Conservation (phyloP, 2,113 vertebrate species). For the Sprattus sprattus region DNA sequence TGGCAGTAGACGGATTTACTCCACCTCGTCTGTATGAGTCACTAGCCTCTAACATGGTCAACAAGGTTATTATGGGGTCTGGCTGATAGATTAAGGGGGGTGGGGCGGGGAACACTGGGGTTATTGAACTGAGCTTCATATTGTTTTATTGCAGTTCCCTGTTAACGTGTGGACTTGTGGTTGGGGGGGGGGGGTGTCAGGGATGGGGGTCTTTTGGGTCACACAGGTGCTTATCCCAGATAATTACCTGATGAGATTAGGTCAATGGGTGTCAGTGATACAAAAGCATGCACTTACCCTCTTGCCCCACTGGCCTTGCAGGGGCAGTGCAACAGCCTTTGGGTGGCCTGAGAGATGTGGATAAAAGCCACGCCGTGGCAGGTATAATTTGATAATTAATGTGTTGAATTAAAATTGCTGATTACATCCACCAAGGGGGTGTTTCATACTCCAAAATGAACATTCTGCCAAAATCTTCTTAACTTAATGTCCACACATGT, state of each 20-base stretch:
- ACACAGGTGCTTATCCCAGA: not conserved
- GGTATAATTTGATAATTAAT: too few species aligned
- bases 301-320: not conserved
- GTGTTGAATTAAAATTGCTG: too few species aligned
- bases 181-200: not conserved
- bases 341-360: too few species aligned
- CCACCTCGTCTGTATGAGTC: not conserved
- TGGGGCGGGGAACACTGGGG: not conserved
- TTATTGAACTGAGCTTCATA: not conserved
- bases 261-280: not conserved
- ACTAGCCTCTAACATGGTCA: not conserved
- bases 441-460: too few species aligned
- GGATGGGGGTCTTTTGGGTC: not conserved
- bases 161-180: too few species aligned
- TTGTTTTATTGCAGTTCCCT: too few species aligned
- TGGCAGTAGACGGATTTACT: not conserved
- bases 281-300: not conserved
- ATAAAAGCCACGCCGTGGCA: too few species aligned
- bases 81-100: not conserved
- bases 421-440: too few species aligned
- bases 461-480: too few species aligned
- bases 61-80: not conserved
- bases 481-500: too few species aligned
- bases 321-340: too few species aligned
- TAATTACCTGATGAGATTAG: not conserved